phyloP scores from a whole-genome alignment of 2,113 vertebrate species.

The Fukomys damarensis region DNA sequence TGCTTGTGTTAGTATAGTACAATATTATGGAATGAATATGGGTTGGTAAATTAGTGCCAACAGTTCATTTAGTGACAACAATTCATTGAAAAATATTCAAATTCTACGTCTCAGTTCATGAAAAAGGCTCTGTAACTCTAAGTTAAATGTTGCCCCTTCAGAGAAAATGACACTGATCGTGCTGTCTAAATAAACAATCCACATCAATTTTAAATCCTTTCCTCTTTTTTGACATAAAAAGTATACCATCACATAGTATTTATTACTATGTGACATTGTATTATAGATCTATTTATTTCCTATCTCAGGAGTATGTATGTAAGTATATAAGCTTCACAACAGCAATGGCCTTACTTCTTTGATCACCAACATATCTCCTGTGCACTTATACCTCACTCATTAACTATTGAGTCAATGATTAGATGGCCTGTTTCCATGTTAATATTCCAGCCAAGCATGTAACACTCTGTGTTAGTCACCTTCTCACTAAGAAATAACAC shows the following conservation, averaged over 20 bases:
- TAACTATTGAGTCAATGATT: neutral
- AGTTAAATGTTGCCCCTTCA: neutral
- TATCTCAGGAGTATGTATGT: neutral
- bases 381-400: neutral
- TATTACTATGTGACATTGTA: neutral
- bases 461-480: too few species aligned
- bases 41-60: neutral
- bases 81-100: neutral
- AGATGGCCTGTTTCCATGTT: neutral
- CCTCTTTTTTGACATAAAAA: neutral
- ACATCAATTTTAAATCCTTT: neutral
- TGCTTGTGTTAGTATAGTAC: constrained; percentile 84
- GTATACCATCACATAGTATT: neutral
- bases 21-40: neutral
- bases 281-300: neutral
- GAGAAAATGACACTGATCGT: neutral
- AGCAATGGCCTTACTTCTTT: neutral
- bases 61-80: neutral
- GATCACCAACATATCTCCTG: neutral
- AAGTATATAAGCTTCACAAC: neutral
- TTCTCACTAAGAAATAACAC: too few species aligned
- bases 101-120: neutral
- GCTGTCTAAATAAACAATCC: neutral
- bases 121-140: neutral
- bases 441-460: neutral